phyloP scores from a whole-genome alignment of 2,888 invertebrate genomes.

The Torymus auratus region DNA sequence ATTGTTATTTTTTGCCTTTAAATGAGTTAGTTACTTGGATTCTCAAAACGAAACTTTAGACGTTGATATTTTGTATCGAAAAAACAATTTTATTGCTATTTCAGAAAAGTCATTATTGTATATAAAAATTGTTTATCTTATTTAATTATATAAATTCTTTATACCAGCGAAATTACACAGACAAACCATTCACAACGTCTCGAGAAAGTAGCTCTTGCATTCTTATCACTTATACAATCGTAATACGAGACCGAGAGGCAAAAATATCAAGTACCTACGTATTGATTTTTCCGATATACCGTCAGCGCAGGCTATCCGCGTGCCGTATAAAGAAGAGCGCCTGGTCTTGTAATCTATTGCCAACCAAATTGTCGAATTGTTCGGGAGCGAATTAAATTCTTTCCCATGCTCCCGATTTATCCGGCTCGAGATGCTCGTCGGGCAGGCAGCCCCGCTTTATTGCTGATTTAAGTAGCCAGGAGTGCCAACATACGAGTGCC shows the following conservation, averaged over 20 bases:
- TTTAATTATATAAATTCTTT: too few relatives aligned
- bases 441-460: slow-evolving; percentile 49
- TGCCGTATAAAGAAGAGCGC: neutral
- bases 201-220: neutral
- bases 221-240: slow-evolving; percentile 27
- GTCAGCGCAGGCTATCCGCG: neutral
- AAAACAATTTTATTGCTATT: too few relatives aligned
- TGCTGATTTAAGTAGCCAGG: slow-evolving; percentile 59
- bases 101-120: too few relatives aligned
- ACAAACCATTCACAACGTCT: neutral
- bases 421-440: slow-evolving; percentile 51
- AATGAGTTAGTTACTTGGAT: too few relatives aligned
- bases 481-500: slow-evolving; percentile 53
- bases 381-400: slow-evolving; percentile 66
- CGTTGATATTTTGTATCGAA: too few relatives aligned
- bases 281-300: slow-evolving; percentile 33
- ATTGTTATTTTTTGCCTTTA: too few relatives aligned
- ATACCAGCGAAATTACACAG: neutral
- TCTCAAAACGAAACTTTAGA: too few relatives aligned
- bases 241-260: neutral
- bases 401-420: slow-evolving; percentile 60
- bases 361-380: slow-evolving; percentile 65
- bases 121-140: too few relatives aligned
- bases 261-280: slow-evolving; percentile 22
- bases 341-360: slow-evolving; percentile 63